Evolutionary conservation across 2,113 vertebrate genomes (phyloP).

Genomic region (Bos javanicus): DNA sequence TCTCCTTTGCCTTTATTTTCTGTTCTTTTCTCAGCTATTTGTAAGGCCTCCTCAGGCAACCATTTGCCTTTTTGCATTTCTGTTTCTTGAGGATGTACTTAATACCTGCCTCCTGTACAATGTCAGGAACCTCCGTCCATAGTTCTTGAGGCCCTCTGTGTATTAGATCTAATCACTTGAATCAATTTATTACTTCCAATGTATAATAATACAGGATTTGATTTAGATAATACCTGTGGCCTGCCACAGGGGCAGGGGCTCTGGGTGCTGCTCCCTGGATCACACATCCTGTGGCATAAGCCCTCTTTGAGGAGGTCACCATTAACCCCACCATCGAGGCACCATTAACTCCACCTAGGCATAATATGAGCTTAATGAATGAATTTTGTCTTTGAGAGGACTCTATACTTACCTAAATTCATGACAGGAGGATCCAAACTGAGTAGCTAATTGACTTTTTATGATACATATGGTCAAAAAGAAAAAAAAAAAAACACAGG

Average conservation of each 20-base stretch:
- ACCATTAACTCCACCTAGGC: neutral
- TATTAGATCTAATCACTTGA: neutral
- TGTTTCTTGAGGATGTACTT: neutral
- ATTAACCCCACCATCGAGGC: neutral
- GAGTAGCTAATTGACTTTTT: neutral
- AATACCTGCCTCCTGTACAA: neutral
- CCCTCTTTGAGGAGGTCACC: neutral
- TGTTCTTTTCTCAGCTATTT: neutral
- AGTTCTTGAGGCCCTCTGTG: neutral
- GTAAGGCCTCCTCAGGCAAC: neutral
- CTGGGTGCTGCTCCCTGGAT: neutral
- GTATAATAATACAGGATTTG: neutral
- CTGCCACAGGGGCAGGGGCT: neutral
- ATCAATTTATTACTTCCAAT: neutral
- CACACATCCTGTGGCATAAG: neutral
- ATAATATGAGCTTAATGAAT: neutral
- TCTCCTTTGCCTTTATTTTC: neutral
- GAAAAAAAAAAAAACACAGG: neutral
- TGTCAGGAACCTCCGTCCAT: neutral
- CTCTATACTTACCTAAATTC: neutral
- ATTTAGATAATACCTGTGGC: neutral
- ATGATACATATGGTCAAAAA: neutral
- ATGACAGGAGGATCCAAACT: neutral
- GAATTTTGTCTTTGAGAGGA: neutral
- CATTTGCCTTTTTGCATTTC: neutral